Evolutionary conservation across 2,797 vertebrate species (phyloP).

Genomic region (Okamejei kenojei): DNA sequence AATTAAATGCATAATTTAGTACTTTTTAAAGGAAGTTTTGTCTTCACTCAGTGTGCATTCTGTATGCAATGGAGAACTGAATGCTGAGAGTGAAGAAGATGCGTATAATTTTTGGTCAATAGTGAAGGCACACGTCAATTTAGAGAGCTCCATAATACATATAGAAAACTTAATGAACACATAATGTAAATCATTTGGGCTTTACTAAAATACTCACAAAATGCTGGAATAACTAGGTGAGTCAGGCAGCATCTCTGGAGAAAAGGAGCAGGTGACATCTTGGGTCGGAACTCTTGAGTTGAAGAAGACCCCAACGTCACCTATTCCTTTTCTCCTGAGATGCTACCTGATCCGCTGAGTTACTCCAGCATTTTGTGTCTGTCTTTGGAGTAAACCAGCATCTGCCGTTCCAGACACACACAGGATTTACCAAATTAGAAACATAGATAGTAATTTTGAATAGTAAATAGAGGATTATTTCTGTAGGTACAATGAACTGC

Average conservation of each 20-base stretch:
- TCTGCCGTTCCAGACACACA: not conserved
- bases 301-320: no score
- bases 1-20: not conserved
- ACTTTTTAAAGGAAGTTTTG: not conserved
- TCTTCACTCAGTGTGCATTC: not conserved
- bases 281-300: no score
- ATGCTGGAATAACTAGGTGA: no score
- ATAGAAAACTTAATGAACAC: not conserved
- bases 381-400: no score
- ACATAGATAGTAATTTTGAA: not conserved
- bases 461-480: not conserved
- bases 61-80: not conserved
- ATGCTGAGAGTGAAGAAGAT: not conserved
- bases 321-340: no score
- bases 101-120: not conserved
- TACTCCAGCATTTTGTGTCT: no score
- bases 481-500: no score
- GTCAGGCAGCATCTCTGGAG: no score
- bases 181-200: not conserved
- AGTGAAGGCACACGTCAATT: not conserved
- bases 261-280: no score
- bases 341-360: no score
- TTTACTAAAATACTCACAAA: not conserved
- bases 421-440: not conserved
- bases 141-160: not conserved